Evolutionary conservation across 2,888 invertebrate genomes (phyloP).

Genomic region (Epiperipatus broadwayi): DNA sequence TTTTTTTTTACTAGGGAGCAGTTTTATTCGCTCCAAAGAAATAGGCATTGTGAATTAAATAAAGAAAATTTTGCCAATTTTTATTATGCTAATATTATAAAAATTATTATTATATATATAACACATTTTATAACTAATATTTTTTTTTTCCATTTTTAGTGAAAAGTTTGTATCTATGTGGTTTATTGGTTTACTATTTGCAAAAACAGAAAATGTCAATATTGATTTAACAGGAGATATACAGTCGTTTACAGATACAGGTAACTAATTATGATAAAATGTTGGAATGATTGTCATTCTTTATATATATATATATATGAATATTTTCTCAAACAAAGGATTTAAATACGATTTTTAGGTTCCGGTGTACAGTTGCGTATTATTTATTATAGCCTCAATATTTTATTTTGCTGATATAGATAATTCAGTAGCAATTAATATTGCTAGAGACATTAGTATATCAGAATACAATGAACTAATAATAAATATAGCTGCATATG

Average conservation of each 20-base stretch:
- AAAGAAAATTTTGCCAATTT: not conserved
- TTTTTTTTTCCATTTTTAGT: conserved; percentile 20
- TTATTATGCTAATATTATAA: not conserved
- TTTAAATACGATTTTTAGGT: no score
- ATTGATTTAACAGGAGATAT: conserved; percentile 86
- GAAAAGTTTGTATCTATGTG: conserved; percentile 63
- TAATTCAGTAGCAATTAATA: no score
- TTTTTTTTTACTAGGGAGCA: no score
- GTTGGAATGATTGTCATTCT: not conserved
- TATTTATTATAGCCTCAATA: no score
- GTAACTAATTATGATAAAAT: no score
- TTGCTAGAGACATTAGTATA: no score
- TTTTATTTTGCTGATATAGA: no score
- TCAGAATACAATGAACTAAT: no score
- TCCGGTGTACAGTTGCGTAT: no score
- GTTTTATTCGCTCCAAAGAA: not conserved
- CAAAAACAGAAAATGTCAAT: conserved; percentile 65
- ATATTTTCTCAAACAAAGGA: no score
- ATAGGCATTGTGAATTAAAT: not conserved
- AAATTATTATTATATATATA: not conserved
- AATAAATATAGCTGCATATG: no score
- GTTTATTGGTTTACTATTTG: conserved; percentile 91
- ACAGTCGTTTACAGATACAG: conserved; percentile 67
- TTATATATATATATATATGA: no score
- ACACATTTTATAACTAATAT: not conserved